phyloP scores from a whole-genome alignment of 2,888 invertebrate genomes.

The Rotaria macrura region DNA sequence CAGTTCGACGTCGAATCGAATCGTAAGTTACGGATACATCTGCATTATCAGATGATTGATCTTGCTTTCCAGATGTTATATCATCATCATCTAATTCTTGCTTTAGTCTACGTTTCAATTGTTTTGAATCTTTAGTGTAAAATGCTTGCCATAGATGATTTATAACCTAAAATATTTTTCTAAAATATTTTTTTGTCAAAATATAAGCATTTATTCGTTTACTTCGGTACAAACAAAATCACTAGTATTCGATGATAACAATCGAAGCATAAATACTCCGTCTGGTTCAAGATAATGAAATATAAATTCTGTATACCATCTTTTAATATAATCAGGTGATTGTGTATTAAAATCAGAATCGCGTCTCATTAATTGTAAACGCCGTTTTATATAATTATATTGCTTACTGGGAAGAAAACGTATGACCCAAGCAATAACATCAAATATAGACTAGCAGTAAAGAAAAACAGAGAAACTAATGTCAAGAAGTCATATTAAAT shows the following conservation, averaged over 20 bases:
- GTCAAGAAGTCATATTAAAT: no score
- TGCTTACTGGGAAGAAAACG: constrained; percentile 33
- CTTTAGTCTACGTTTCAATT: background rate
- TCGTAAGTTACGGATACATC: background rate
- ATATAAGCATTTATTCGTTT: background rate
- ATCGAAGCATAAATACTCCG: constrained; percentile 33
- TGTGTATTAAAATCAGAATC: constrained; percentile 20
- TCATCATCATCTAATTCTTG: background rate
- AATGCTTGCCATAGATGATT: constrained; percentile 5
- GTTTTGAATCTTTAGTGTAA: background rate
- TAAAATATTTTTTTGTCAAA: background rate
- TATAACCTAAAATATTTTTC: background rate
- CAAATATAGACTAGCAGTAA: constrained; percentile 20
- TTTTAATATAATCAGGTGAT: constrained; percentile 27
- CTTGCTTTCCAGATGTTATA: background rate
- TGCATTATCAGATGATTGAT: background rate
- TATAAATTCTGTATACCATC: constrained; percentile 29
- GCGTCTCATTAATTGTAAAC: constrained; percentile 33
- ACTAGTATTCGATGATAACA: constrained; percentile 34
- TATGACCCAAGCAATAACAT: constrained; percentile 29
- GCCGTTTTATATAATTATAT: constrained; percentile 33
- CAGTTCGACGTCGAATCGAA: background rate
- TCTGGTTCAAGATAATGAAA: constrained; percentile 34
- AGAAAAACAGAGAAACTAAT: background rate
- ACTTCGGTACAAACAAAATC: constrained; percentile 35